Conservation (phyloP, 2,113 vertebrate genomes). For the human region DNA sequence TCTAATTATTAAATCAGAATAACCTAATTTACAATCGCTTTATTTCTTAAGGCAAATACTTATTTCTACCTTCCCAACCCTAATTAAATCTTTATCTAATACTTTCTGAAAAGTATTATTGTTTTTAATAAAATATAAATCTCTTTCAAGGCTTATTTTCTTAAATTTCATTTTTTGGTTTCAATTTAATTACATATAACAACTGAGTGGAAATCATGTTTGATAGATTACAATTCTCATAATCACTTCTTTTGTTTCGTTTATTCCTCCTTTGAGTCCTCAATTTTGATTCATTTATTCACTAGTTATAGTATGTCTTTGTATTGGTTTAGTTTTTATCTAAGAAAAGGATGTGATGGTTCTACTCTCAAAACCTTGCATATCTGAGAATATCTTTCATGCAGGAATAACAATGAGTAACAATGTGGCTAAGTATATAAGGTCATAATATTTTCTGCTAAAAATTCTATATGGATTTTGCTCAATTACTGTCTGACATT, state of each 20-base stretch:
- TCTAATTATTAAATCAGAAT: constrained; percentile 19
- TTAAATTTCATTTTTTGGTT: not conserved
- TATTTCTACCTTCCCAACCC: not conserved
- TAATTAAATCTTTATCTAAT: not conserved
- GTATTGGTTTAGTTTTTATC: not conserved
- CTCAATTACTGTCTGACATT: not conserved
- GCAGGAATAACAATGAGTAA: not conserved
- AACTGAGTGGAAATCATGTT: not conserved
- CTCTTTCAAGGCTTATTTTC: not conserved
- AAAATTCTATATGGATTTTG: not conserved
- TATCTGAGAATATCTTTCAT: not conserved
- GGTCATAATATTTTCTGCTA: not conserved
- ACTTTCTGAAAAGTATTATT: not conserved
- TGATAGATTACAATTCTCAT: not conserved
- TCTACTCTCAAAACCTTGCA: not conserved
- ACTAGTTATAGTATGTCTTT: not conserved
- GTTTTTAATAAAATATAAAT: constrained; percentile 10
- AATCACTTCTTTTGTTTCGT: not conserved
- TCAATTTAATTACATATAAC: not conserved
- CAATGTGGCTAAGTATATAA: not conserved
- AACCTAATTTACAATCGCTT: not conserved
- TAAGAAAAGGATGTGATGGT: not conserved
- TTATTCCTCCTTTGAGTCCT: not conserved
- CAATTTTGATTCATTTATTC: constrained; percentile 29
- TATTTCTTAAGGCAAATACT: not conserved